Conservation (phyloP, 2,888 invertebrate species). For the Tinea pellionella region DNA sequence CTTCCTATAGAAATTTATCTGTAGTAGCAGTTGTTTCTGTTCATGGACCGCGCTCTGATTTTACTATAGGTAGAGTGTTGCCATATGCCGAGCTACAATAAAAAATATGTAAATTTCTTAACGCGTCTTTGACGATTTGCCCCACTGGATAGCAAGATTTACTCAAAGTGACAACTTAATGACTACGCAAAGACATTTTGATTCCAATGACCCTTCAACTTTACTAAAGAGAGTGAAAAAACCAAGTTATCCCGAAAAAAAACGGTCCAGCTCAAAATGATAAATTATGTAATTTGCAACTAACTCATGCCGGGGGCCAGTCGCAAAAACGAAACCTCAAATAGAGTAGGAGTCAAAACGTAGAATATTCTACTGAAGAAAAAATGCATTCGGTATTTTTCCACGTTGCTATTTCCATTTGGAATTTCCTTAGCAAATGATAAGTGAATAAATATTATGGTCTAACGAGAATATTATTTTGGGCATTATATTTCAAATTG, state of each 20-base stretch:
- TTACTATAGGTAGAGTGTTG: no score
- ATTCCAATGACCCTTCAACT: neutral
- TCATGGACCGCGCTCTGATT: no score
- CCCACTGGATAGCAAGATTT: no score
- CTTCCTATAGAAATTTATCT: no score
- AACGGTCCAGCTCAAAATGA: constrained; percentile 29
- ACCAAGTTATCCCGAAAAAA: neutral
- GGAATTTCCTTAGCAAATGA: neutral
- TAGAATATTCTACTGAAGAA: constrained; percentile 3
- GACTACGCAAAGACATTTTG: neutral
- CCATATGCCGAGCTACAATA: no score
- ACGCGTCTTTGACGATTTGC: no score
- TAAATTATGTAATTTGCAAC: constrained; percentile 50
- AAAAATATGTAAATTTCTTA: no score
- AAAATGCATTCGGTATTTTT: constrained; percentile 3
- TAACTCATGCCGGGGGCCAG: constrained; percentile 25
- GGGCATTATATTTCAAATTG: no score
- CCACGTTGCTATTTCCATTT: neutral
- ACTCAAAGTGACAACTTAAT: neutral
- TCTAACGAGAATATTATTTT: neutral
- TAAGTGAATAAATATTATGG: no score
- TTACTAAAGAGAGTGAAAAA: neutral
- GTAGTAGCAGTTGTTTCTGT: no score
- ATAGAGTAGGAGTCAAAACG: constrained; percentile 22
- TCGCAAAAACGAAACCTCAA: constrained; percentile 25